Base-by-base conservation (phyloP, 2,888 invertebrate genomes). In the Thereva unica region DNA sequence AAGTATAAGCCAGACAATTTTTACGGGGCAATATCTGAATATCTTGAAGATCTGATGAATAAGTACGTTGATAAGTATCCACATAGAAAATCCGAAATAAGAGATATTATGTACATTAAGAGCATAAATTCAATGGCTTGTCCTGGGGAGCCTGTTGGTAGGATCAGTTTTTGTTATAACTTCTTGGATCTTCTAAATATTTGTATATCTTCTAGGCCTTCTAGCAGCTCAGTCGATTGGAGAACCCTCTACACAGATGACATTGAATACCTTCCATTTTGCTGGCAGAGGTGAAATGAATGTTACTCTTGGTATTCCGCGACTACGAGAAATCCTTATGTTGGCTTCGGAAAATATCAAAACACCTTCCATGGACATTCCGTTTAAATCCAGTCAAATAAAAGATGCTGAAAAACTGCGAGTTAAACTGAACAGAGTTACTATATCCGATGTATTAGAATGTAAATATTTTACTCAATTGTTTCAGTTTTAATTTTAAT, bases 211-310 rank as follows among this genome's bases (percentile, higher is more conserved):
- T 55, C 12, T 42, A 66, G 97, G 97, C 3, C 82, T 97, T 23
- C 80, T 99, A 70, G 98, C 99, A 9, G 98, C 98, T 1, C 98
- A 98, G 84, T 97, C 97, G 0, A 91, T 99, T 69, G 99, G 99
- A 67, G 99, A 99, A 81, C 99, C 99, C 0, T 98, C 98, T 2
- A 99, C 99, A 68, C 99, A 99, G 85, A 99, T 99, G 99, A 99
- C 99, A 75, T 83, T 99, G 78, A 99, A 99, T 81, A 99, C 99
- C 47, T 99, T 99, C 82, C 99, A 99, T 78, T 99, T 99, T 80
- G 99, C 99, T 74, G 99, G 99, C 77, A 89, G 97, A 82, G 97
- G 98, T 84, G 99, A 99, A 82, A 99, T 99, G 97, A 99, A 99
- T 84, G 98, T 99, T 0, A 99, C 99, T 0, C 85, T 99, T n/a